Conservation (phyloP, 2,797 vertebrate genomes). For the Melopsittacus undulatus region DNA sequence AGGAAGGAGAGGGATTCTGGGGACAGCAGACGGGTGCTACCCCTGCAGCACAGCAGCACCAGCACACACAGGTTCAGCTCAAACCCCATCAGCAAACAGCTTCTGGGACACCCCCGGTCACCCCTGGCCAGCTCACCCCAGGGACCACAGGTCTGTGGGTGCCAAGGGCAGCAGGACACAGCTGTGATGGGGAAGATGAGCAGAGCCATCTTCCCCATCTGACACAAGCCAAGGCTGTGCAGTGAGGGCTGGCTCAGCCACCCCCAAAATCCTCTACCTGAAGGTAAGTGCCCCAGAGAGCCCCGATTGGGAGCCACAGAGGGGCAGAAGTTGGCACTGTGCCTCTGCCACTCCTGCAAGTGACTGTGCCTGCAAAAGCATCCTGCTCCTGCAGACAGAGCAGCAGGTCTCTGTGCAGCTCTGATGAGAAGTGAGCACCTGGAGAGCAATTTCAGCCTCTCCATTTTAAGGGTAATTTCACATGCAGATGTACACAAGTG, state of each 20-base stretch:
- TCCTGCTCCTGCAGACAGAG: neutral
- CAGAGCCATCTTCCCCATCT: neutral
- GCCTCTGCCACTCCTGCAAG: neutral
- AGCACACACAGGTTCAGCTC: neutral
- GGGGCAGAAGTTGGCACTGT: neutral
- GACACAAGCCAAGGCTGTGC: neutral
- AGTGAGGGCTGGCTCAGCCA: neutral
- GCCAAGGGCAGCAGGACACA: neutral
- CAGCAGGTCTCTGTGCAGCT: conserved; percentile 2
- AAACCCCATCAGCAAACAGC: accelerated
- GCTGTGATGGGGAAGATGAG: accelerated
- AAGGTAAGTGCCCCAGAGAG: accelerated
- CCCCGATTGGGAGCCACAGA: neutral
- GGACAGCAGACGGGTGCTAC: neutral
- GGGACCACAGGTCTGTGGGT: neutral
- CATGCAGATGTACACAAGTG: neutral
- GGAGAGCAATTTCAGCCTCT: conserved; percentile 22
- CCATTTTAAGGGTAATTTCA: conserved; percentile 8
- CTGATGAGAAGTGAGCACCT: conserved; percentile 38
- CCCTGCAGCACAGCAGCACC: neutral
- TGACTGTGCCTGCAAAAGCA: neutral
- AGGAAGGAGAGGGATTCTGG: neutral
- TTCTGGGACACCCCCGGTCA: neutral
- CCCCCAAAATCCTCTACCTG: neutral
- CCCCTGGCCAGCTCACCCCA: accelerated